Evolutionary conservation across 2,113 vertebrate species (phyloP).

Genomic region (Sciurus niger): DNA sequence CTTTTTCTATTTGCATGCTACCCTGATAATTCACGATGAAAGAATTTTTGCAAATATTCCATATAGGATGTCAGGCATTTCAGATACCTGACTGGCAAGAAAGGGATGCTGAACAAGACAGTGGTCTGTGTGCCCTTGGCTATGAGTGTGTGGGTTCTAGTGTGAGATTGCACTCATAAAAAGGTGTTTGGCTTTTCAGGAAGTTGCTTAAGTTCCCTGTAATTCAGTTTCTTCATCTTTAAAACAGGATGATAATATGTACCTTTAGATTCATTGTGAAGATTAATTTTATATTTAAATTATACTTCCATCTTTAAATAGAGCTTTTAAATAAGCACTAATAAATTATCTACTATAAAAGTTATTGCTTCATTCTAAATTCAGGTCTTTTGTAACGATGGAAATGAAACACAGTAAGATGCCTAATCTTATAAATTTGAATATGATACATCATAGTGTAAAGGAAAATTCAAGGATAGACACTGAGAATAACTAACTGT

Average conservation of each 20-base stretch:
- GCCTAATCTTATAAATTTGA: not conserved
- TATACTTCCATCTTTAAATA: not conserved
- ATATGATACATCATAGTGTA: not conserved
- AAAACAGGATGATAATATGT: not conserved
- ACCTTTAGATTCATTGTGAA: not conserved
- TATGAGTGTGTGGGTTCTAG: not conserved
- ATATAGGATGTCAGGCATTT: not conserved
- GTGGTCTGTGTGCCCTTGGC: not conserved
- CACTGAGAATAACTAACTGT: not conserved
- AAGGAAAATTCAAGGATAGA: not conserved
- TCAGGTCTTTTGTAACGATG: not conserved
- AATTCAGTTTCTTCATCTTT: not conserved
- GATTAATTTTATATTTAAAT: not conserved
- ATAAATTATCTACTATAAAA: not conserved
- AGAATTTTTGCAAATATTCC: not conserved
- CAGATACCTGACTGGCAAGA: not conserved
- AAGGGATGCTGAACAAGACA: not conserved
- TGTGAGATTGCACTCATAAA: not conserved
- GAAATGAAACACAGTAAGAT: not conserved
- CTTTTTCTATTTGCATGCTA: conserved; percentile 12
- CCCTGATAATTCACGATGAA: too few species aligned
- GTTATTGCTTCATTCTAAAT: not conserved
- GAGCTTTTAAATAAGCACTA: not conserved
- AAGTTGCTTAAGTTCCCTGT: not conserved
- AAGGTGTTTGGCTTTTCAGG: not conserved